Conservation (phyloP, 2,888 invertebrate species). For the Rhagonycha lutea region DNA sequence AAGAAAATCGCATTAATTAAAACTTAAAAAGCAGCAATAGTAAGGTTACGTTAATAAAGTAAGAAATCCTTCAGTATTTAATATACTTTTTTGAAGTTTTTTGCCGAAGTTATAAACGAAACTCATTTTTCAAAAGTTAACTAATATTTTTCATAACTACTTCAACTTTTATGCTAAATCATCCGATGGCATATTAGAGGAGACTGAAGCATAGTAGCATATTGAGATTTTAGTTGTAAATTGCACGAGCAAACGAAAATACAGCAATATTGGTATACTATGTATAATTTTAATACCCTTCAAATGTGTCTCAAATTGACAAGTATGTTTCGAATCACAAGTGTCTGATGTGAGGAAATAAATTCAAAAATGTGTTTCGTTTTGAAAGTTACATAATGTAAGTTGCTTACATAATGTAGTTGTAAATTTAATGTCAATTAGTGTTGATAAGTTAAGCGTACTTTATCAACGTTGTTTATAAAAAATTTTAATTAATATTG, state of each 20-base stretch:
- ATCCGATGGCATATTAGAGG: background rate
- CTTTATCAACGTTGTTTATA: background rate
- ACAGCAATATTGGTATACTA: background rate
- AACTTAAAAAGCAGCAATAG: background rate
- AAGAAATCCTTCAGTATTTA: background rate
- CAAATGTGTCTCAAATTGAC: background rate
- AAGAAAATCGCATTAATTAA: background rate
- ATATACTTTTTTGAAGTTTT: background rate
- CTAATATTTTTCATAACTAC: background rate
- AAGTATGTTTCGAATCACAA: background rate
- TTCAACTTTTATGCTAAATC: background rate
- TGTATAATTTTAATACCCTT: background rate
- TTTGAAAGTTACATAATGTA: no score
- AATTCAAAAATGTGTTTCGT: background rate
- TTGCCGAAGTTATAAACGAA: background rate
- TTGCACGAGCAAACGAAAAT: background rate
- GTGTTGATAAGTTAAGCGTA: background rate
- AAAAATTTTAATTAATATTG: no score
- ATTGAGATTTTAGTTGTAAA: background rate
- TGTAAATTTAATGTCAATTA: background rate
- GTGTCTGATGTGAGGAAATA: background rate
- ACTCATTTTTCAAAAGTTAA: background rate
- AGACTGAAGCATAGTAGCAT: background rate
- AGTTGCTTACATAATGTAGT: no score
- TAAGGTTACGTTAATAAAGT: background rate